Evolutionary conservation across 2,888 invertebrate genomes (phyloP).

Genomic region (Leptogaster cylindrica): DNA sequence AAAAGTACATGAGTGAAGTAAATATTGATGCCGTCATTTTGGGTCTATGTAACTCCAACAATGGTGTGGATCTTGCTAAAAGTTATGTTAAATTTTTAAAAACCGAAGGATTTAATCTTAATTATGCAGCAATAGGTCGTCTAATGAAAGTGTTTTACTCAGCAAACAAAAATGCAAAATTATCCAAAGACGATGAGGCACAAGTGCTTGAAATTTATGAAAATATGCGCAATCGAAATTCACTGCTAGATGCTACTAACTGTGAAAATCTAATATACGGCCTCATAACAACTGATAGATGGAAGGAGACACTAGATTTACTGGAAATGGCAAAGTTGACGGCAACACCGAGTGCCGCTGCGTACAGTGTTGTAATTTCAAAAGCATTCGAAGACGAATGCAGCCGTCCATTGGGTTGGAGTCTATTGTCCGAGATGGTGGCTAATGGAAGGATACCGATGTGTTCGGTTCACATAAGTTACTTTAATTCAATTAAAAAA

Average conservation of each 20-base stretch:
- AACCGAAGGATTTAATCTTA: conserved; percentile 62
- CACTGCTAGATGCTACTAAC: conserved; percentile 67
- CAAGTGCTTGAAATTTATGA: conserved; percentile 65
- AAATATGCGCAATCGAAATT: conserved; percentile 61
- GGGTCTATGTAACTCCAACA: conserved; percentile 62
- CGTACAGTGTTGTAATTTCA: conserved; percentile 65
- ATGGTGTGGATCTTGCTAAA: conserved; percentile 64
- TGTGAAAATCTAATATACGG: conserved; percentile 69
- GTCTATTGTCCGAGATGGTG: conserved; percentile 67
- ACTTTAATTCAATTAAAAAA: conserved; percentile 64
- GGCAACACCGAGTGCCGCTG: conserved; percentile 61
- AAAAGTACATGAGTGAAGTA: conserved; percentile 53
- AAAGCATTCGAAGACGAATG: conserved; percentile 65
- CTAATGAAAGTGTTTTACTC: conserved; percentile 66
- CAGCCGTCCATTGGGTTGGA: conserved; percentile 65
- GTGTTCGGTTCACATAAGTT: conserved; percentile 64
- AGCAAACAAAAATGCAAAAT: conserved; percentile 50
- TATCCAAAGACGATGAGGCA: conserved; percentile 63
- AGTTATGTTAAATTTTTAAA: conserved; percentile 68
- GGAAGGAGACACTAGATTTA: conserved; percentile 69
- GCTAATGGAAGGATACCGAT: conserved; percentile 59
- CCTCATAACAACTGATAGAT: conserved; percentile 69
- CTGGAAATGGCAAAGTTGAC: conserved; percentile 67
- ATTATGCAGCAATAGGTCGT: conserved; percentile 67
- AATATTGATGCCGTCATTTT: conserved; percentile 70